Conservation (phyloP, 2,113 vertebrate genomes). For the Saiga tatarica region DNA sequence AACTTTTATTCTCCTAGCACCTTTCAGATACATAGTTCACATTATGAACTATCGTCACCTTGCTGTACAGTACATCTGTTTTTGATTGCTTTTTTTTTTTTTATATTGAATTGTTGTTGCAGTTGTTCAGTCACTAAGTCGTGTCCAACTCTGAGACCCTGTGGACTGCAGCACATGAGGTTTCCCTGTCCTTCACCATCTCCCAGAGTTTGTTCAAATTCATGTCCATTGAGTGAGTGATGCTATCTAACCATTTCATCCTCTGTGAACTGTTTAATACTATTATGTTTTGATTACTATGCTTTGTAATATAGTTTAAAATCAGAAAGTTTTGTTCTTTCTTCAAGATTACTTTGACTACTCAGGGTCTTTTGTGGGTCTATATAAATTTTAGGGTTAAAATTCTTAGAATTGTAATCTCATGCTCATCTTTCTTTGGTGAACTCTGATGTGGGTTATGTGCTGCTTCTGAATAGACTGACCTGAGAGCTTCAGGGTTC, state of each 20-base stretch:
- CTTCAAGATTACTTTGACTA: neutral
- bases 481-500: neutral
- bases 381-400: neutral
- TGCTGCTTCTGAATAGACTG: neutral
- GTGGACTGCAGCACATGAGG: neutral
- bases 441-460: neutral
- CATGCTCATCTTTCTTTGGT: neutral
- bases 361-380: neutral
- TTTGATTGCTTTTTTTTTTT: neutral
- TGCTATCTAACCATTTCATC: neutral
- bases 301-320: neutral
- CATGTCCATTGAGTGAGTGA: neutral
- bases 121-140: neutral
- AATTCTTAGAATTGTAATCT: conserved; percentile 11
- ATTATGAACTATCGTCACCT: neutral
- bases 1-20: neutral
- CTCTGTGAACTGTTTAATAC: neutral
- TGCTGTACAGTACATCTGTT: neutral
- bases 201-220: neutral
- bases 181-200: neutral
- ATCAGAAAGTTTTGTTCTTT: neutral
- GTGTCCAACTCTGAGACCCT: neutral
- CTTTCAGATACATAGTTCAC: neutral
- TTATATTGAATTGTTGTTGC: neutral
- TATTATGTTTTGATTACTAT: neutral